phyloP scores from a whole-genome alignment of 2,888 invertebrate genomes.

The Cyaniris semiargus region DNA sequence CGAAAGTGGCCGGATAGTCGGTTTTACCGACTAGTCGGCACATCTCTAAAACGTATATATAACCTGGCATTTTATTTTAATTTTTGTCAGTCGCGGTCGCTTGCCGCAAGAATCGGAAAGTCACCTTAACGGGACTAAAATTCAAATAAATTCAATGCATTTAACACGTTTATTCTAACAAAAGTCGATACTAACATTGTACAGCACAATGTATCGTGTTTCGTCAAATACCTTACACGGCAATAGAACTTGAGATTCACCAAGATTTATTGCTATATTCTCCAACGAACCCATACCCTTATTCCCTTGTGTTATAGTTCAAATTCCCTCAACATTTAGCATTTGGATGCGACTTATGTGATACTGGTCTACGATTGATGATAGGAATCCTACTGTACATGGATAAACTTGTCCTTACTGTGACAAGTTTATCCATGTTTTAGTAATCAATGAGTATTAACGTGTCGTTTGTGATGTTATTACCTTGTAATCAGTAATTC shows the following conservation, averaged over 20 bases:
- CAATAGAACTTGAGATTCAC: conserved; percentile 46
- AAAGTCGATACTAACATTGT: not conserved
- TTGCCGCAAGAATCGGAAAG: no score
- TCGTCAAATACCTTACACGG: conserved; percentile 37
- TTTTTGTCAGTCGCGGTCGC: no score
- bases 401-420: no score
- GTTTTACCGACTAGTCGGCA: no score
- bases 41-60: no score
- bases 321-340: conserved; percentile 33
- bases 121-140: no score
- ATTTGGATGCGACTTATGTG: conserved; percentile 47
- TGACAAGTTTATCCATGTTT: conserved; percentile 63
- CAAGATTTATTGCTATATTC: conserved; percentile 42
- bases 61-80: no score
- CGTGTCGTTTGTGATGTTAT: not conserved
- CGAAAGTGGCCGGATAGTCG: no score
- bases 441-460: conserved; percentile 37
- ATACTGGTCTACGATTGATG: conserved; percentile 67
- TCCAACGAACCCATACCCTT: conserved; percentile 31
- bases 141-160: no score
- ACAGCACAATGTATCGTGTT: not conserved
- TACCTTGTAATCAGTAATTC: not conserved
- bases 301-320: conserved; percentile 36
- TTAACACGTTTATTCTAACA: not conserved
- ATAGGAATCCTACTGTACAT: conserved; percentile 52